Conservation (phyloP, 2,797 vertebrate species). For the Acestrorhynchus altus region DNA sequence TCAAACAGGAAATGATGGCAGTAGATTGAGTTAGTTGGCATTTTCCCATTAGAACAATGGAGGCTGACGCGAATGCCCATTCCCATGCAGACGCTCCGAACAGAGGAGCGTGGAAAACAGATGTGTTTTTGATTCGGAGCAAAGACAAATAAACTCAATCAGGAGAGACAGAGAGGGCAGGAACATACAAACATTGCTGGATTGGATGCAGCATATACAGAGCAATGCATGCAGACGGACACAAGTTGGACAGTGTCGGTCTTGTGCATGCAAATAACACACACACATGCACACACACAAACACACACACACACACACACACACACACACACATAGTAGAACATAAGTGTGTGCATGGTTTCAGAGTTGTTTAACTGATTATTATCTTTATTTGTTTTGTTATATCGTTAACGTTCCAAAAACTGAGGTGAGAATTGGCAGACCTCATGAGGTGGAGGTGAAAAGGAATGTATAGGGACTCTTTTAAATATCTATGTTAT, state of each 20-base stretch:
- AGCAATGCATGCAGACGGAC: not conserved
- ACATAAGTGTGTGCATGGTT: no score
- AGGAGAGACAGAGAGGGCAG: conserved; percentile 27
- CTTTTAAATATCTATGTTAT: no score
- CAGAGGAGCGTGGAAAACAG: conserved; percentile 42
- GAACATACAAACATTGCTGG: conserved; percentile 14
- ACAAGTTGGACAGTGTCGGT: conserved; percentile 1
- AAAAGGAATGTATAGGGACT: no score
- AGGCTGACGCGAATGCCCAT: conserved; percentile 7
- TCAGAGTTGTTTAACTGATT: no score
- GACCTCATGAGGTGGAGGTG: no score
- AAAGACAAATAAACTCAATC: conserved; percentile 36
- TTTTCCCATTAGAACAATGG: conserved; percentile 44
- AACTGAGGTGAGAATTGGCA: no score
- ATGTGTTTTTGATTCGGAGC: conserved; percentile 47
- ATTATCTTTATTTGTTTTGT: no score
- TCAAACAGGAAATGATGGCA: conserved; percentile 42
- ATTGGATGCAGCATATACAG: conserved; percentile 10
- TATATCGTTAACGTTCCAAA: no score
- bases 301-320: not conserved
- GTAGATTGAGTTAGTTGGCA: conserved; percentile 28
- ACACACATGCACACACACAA: not conserved
- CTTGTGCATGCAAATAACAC: not conserved
- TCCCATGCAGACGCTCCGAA: conserved; percentile 25
- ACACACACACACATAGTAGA: no score